These are phyloP conservation scores for Pteropus rufus DNA, from an alignment of 2,797 vertebrate species.

Conservation along the genomic window DNA sequence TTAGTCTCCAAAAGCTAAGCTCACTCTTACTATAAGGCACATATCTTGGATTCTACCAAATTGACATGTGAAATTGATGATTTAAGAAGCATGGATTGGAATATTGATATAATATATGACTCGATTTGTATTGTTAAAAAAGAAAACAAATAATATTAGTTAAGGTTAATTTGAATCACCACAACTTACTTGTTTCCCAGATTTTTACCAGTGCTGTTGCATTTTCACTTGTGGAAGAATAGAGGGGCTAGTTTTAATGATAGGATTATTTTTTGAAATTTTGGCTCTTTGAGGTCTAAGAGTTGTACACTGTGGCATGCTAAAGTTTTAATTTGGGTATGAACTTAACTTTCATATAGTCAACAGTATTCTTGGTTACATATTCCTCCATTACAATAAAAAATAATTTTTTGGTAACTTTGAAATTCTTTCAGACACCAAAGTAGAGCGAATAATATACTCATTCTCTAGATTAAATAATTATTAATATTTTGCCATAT, in stretches of 20 bases:
- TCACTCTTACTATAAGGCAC: background rate
- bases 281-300: background rate
- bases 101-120: background rate
- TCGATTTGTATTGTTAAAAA: conserved; percentile 11
- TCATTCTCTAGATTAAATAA: background rate
- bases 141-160: background rate
- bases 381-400: background rate
- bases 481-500: background rate
- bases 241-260: background rate
- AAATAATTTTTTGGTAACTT: background rate
- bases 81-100: conserved; percentile 28
- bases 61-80: conserved; percentile 5
- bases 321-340: conserved; percentile 28
- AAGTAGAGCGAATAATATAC: background rate
- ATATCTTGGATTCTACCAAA: background rate
- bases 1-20: background rate
- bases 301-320: background rate
- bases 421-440: background rate
- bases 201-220: background rate
- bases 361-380: background rate
- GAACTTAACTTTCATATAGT: background rate
- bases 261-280: background rate
- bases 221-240: background rate
- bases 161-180: conserved; percentile 28
- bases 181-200: background rate